Base-by-base conservation (phyloP, 2,113 vertebrate species). In the Lichenostomus cassidix region DNA sequence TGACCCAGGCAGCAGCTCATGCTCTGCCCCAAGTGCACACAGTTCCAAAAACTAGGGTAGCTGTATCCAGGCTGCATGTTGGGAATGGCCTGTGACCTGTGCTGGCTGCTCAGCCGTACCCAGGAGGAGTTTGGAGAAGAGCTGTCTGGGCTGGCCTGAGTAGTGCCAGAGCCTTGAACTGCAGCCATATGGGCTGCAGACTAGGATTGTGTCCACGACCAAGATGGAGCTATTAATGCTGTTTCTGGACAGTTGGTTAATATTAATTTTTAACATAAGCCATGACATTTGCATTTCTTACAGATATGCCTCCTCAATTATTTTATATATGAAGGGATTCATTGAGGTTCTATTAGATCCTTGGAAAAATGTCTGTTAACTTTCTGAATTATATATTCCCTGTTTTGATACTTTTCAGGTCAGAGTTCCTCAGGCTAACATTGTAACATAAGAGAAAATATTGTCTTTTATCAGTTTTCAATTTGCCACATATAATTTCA, bases 121-220 rank as follows among this genome's bases (percentile, higher is more conserved):
- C 25, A 31, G 55, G 39, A 71, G 20, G 21, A 19, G 7, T 84
- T 52, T 92, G 69, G 44, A 58, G 37, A 60, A 82, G 69, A 85
- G 8, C 25, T 86, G 53, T 31, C 29, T 77, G 59, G 15, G 19
- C 75, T 79, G 35, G 33, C 15, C 14, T 2, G 3, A 63, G 68
- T 4, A 0, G 22, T 41, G 41, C 52, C 7, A 4, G 18, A 70
- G 33, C 58, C 65, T 58, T 2, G 6, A 2, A 1, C 49, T 22
- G 50, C 0, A 6, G 21, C 39, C 5, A 0, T 21, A 22, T 1
- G 2, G 52, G 28, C 23, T 35, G 22, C 47, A 67, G 46, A 11
- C n/a, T 73, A n/a, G 25, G 42, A 24, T 17, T 7, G 0, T 46
- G 39, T 25, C 8, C 3, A 0, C 0, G 0, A 8, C 50, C 46